Evolutionary conservation across 2,888 invertebrate species (phyloP), one percentile per base, ranked within the genome.

Genomic region (Nyleta sp.): DNA sequence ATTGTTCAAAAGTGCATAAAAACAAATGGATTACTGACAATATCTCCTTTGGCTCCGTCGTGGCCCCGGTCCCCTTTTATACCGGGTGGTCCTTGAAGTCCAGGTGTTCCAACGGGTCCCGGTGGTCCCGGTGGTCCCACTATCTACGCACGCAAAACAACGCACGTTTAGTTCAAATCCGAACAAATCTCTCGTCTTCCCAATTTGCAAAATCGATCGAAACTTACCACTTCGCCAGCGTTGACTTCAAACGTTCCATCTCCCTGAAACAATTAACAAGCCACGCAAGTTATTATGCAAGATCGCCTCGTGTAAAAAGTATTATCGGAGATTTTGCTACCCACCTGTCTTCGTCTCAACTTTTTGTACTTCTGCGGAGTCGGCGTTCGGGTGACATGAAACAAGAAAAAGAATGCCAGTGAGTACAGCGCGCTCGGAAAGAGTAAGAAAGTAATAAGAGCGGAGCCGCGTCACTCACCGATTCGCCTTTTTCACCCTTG

Each of bases 401-500:
- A 87, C 80, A 80, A 86, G 48, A 11, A 62, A 28, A 55, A 28
- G 35, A n/a, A 60, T 31, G 20, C 10, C 10, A 15, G 40, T 59
- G 42, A 57, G 55, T 65, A 42, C 11, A 17, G n/a, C 35, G 13
- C 8, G 22, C 7, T 38, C 8, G 2, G 50, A 46, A 50, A 48
- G 40, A 48, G 1, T 11, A 38, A 60, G 55, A 8, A 4, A 59
- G 18, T 13, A 57, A 62, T 10, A 48, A 62, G 13, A 50, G 31
- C 3, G 15, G 10, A 33, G 18, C 10, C 22, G 2, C 80, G 80
- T 62, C 60, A 93, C 95, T 95, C 92, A 97, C 97, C 94, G 96
- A 96, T 93, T 97, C 97, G 31, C 97, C 97, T 88, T 97, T 96
- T 89, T 97, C 97, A 33, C 98, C 97, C 88, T 96, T 97, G 86